Base-by-base conservation (phyloP, 2,888 invertebrate genomes). In the Pristionchus mayeri region DNA sequence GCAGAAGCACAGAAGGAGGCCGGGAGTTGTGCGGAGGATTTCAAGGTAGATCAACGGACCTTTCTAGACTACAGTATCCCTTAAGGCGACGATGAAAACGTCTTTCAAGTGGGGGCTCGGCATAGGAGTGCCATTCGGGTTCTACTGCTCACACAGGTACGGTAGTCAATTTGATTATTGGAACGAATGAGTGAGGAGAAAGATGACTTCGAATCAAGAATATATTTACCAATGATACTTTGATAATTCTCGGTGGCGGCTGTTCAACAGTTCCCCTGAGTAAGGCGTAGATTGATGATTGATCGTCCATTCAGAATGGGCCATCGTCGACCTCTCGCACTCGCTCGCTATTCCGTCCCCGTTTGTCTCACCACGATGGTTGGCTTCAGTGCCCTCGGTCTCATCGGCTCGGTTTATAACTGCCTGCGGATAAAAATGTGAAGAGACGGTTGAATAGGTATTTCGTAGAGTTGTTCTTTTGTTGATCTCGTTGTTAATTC, bases 121-220 rank as follows among this genome's bases (percentile, higher is more conserved):
- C 9, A 82, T 89, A 11, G 90, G 90, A 7, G 87, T 90, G 57
- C 90, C 90, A 4, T 90, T 90, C 78, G 90, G 90, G 24, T 9
- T 88, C 24, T 90, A 90, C 85, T 88, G 88, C 21, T 88, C 89
- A 1, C 90, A 88, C 60, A 86, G 87, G 88, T 88, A 63, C 27
- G 21, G 27, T 40, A 82, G n/a, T 27, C 18, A 63, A 57, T n/a
- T 63, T 16, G n/a, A 30, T 9, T 63, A 4, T 63, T 63, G 63
- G 18, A 30, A 3, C n/a, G 27, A 27, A 57, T 24, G n/a, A n/a
- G n/a, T n/a, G 11, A 27, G 57, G 11, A 57, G 7, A 27, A 11
- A 60, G 21, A 24, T 60, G n/a, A 24, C 27, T n/a, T n/a, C n/a
- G n/a, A n/a, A 9, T 34, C 11, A 9, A 24, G 13, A 6, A 24